These are phyloP conservation scores for Carposina sasakii DNA, from an alignment of 1,140 invertebrate species.

Conservation along the genomic window DNA sequence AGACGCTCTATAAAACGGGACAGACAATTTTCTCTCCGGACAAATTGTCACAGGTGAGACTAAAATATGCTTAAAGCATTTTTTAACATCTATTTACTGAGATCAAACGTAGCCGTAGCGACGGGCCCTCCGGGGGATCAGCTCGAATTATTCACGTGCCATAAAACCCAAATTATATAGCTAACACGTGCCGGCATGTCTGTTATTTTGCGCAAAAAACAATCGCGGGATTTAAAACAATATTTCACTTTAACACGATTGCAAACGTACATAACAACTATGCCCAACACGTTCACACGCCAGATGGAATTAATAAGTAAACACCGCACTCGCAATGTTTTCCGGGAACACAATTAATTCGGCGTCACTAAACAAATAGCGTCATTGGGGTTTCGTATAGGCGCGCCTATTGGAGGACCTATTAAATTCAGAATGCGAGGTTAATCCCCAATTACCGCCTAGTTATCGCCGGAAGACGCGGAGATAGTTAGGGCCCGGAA, in stretches of 20 bases:
- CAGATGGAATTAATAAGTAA: no score
- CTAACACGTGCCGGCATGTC: slow-evolving; percentile 50
- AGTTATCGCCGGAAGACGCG: slow-evolving; percentile 70
- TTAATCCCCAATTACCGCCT: slow-evolving; percentile 71
- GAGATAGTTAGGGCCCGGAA: slow-evolving; percentile 71
- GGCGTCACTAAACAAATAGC: slow-evolving; percentile 59
- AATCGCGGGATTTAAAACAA: no score
- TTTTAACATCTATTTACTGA: slow-evolving; percentile 51
- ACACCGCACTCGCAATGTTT: slow-evolving; percentile 38
- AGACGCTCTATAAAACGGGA: no score
- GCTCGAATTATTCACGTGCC: slow-evolving; percentile 65
- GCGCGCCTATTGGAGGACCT: slow-evolving; percentile 54
- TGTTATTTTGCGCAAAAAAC: slow-evolving; percentile 51
- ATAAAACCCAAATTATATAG: slow-evolving; percentile 68
- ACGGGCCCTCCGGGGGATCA: slow-evolving; percentile 45
- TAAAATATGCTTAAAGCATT: slow-evolving; percentile 66
- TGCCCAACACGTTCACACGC: no score
- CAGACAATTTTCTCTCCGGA: no score
- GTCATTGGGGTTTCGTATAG: slow-evolving; percentile 46
- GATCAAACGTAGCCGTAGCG: slow-evolving; percentile 63
- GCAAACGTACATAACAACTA: no score
- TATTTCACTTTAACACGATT: no score
- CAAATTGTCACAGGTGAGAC: slow-evolving; percentile 63
- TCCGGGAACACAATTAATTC: slow-evolving; percentile 59
- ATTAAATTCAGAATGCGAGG: slow-evolving; percentile 70